Evolutionary conservation across 1,140 invertebrate species (phyloP).

Genomic region (Bursaphelenchus mucronatus): DNA sequence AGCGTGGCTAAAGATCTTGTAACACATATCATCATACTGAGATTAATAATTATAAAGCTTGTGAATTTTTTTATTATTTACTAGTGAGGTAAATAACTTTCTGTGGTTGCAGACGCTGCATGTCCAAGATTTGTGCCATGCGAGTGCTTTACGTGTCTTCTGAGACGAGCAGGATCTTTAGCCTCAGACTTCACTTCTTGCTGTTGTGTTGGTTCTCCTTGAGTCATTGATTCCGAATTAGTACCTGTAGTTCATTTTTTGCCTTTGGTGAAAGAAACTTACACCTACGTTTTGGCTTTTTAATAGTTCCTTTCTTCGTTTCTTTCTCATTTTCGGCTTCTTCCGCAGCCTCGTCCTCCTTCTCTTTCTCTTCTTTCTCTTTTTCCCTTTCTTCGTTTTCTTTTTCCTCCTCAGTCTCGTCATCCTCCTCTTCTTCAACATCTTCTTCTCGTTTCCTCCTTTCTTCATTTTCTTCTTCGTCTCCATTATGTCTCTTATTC

Average conservation of each 20-base stretch:
- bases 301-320: neutral
- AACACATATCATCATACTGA: neutral
- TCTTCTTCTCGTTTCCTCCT: neutral
- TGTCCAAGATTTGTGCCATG: neutral
- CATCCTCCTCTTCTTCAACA: neutral
- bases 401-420: constrained; percentile 6
- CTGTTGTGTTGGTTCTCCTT: neutral
- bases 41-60: constrained; percentile 1
- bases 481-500: too few species aligned
- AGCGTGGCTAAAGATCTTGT: constrained; percentile 41
- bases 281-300: neutral
- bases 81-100: constrained; percentile 4
- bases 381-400: neutral
- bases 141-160: neutral
- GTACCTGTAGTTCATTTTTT: neutral
- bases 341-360: neutral
- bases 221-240: neutral
- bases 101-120: neutral
- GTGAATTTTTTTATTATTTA: neutral
- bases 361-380: neutral
- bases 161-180: constrained; percentile 5
- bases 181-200: constrained; percentile 13
- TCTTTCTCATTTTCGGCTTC: neutral
- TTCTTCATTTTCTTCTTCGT: too few species aligned
- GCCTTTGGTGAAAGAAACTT: neutral